Evolutionary conservation across 2,888 invertebrate species (phyloP).

Genomic region (Pilophorus perplexus): DNA sequence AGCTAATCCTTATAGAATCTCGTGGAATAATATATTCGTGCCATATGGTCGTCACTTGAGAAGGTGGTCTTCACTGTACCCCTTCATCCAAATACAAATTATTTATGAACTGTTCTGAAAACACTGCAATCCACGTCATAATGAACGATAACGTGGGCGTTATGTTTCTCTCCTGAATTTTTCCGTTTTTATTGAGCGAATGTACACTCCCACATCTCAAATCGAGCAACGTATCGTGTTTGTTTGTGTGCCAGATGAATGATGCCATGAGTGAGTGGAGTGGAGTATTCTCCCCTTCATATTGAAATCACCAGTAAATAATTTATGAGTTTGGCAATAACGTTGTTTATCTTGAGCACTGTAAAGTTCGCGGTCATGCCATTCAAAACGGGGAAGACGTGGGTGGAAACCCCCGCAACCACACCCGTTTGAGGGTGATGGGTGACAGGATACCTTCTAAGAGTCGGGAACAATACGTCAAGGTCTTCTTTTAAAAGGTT

Average conservation of each 20-base stretch:
- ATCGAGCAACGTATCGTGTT: no score
- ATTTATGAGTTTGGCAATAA: constrained; percentile 7
- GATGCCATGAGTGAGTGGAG: no score
- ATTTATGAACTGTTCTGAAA: constrained; percentile 29
- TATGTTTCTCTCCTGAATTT: no score
- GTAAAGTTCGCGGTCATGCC: neutral
- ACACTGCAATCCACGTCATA: no score
- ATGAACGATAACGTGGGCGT: no score
- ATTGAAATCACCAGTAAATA: constrained; percentile 12
- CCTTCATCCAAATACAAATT: constrained; percentile 11
- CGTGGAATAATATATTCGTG: constrained; percentile 7
- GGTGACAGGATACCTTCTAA: neutral
- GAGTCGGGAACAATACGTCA: no score
- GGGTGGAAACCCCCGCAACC: constrained; percentile 4
- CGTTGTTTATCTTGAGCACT: neutral
- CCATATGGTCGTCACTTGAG: constrained; percentile 22
- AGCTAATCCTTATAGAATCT: constrained; percentile 16
- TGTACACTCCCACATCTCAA: no score
- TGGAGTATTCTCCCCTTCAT: no score
- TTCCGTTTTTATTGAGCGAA: no score
- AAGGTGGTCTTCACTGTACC: constrained; percentile 3
- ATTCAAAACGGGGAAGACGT: constrained; percentile 2
- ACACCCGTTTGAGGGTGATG: neutral
- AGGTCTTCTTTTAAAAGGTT: no score
- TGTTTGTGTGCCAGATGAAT: no score